phyloP scores from a whole-genome alignment of 2,888 invertebrate genomes.

The Aphodius granarius region DNA sequence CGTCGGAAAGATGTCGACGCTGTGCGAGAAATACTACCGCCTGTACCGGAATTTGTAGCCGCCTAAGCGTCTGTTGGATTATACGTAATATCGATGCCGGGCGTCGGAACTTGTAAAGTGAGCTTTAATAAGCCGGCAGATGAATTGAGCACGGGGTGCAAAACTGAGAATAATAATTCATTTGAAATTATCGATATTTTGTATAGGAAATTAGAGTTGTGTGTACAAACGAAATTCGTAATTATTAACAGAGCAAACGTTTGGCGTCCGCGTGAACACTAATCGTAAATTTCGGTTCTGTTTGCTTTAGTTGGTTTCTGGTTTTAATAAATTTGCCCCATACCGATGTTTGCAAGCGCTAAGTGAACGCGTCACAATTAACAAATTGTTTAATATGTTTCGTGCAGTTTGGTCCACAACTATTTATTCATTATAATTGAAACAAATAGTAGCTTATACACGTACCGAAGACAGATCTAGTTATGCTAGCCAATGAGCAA shows the following conservation, averaged over 20 bases:
- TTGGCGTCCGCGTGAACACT: neutral
- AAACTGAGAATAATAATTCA: too few relatives aligned
- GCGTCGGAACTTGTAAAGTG: neutral
- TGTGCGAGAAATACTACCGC: neutral
- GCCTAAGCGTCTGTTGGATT: neutral
- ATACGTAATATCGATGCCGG: neutral
- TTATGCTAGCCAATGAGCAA: too few relatives aligned
- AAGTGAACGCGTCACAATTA: neutral
- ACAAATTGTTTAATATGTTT: neutral
- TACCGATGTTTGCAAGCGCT: neutral
- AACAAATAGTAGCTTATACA: neutral
- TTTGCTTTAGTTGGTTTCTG: neutral
- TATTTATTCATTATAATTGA: neutral
- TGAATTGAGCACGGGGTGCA: too few relatives aligned
- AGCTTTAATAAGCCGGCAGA: neutral
- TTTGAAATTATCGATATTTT: neutral
- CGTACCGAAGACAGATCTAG: too few relatives aligned
- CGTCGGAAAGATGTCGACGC: neutral
- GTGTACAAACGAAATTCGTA: neutral
- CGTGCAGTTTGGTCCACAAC: neutral
- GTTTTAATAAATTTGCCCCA: neutral
- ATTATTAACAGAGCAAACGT: neutral
- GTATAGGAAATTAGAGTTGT: neutral
- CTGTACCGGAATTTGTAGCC: neutral
- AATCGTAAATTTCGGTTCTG: neutral